Percentiles rank a stretch among this genome's conserved stretches.
These are phyloP conservation scores for Channa striata DNA, from an alignment of 2,797 vertebrate genomes.

Conservation along the genomic window DNA sequence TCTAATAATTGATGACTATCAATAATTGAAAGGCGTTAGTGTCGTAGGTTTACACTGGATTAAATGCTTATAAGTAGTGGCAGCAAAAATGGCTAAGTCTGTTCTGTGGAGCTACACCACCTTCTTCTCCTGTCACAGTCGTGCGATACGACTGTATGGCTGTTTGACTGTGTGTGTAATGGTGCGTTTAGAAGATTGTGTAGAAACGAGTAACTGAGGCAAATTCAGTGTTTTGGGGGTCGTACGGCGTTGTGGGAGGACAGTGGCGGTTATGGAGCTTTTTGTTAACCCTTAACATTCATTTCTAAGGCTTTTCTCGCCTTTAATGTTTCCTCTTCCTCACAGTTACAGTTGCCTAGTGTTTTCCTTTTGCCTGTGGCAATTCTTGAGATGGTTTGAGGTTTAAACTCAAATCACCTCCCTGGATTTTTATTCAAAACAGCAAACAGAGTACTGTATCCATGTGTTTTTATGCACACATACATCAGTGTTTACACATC, in stretches of 20 bases:
- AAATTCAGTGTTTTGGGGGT: constrained; percentile 55
- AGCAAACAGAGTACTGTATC: constrained; percentile 10
- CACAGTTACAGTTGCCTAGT: constrained; percentile 64
- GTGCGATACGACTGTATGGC: constrained; percentile 14
- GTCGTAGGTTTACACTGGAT: constrained; percentile 67
- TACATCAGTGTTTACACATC: constrained; percentile 33
- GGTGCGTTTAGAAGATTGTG: constrained; percentile 46
- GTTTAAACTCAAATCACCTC: constrained; percentile 69
- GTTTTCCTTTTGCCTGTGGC: constrained; percentile 67
- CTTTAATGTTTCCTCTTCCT: constrained; percentile 66
- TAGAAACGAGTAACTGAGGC: constrained; percentile 50
- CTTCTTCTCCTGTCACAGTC: constrained; percentile 25
- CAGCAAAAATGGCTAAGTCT: constrained; percentile 34
- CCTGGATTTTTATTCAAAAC: constrained; percentile 48
- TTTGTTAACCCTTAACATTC: constrained; percentile 76
- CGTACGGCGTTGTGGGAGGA: constrained; percentile 72
- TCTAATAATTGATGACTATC: too few relatives aligned
- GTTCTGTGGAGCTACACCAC: constrained; percentile 10
- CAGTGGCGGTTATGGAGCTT: constrained; percentile 82
- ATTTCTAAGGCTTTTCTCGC: constrained; percentile 70
- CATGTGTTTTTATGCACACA: constrained; percentile 7
- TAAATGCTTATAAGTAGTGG: constrained; percentile 72
- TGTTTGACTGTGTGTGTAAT: constrained; percentile 38
- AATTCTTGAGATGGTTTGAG: constrained; percentile 59
- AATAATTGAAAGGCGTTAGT: constrained; percentile 58